These are phyloP conservation scores for Drosophila dives DNA, from an alignment of 2,888 invertebrate genomes.

Conservation along the genomic window DNA sequence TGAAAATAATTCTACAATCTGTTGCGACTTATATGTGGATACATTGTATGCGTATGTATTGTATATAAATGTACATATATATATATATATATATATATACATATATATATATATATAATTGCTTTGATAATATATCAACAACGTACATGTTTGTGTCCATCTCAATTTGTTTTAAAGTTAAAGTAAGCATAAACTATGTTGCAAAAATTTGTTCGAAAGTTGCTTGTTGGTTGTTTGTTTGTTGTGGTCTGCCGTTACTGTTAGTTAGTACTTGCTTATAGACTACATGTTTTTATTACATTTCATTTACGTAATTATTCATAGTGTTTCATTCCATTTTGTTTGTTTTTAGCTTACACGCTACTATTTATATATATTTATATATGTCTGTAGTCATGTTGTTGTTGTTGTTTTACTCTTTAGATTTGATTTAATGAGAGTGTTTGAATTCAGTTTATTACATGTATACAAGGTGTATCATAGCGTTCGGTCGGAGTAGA, in stretches of 20 bases:
- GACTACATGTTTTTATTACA: conserved; percentile 52
- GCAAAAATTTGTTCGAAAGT: conserved; percentile 72
- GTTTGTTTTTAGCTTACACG: conserved; percentile 49
- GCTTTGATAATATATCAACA: conserved; percentile 53
- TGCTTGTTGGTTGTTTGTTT: conserved; percentile 27
- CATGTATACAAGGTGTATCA: conserved; percentile 40
- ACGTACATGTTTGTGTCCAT: conserved; percentile 69
- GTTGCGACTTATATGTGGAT: conserved; percentile 32
- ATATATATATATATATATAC: conserved; percentile 9
- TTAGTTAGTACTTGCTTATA: conserved; percentile 58
- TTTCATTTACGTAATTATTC: conserved; percentile 58
- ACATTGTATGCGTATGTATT: conserved; percentile 33
- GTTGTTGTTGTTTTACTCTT: conserved; percentile 14
- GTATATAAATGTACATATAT: conserved; percentile 7
- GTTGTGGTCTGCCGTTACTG: conserved; percentile 65
- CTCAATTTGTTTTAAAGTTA: conserved; percentile 46
- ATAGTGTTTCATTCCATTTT: conserved; percentile 31
- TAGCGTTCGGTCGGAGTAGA: conserved; percentile 73
- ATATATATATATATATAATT: conserved; percentile 25
- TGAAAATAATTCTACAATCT: conserved; percentile 48
- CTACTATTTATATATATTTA: conserved; percentile 67
- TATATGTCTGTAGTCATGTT: conserved; percentile 54
- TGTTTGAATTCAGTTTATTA: conserved; percentile 21
- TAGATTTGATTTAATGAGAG: conserved; percentile 11
- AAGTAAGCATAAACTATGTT: conserved; percentile 61